Base-by-base conservation (phyloP, 2,888 invertebrate species). In the Agrilus biguttatus region DNA sequence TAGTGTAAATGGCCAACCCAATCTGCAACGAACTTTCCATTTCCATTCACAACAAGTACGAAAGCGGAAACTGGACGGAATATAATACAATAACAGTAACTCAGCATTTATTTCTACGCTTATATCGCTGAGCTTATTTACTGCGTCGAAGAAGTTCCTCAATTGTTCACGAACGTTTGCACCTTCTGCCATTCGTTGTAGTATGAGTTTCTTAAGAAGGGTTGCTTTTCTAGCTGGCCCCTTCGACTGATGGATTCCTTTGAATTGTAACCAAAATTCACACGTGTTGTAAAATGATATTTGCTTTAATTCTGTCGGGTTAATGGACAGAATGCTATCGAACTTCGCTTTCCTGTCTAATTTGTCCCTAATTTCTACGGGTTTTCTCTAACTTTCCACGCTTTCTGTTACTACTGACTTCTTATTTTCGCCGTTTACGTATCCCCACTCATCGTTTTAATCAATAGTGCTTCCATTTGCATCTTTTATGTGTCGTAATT, bases 211-310 rank as follows among this genome's bases (percentile, higher is more conserved):
- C 39, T 66, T 65, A 10, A 66, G 45, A 5, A 65, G 45, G 2
- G 58, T 61, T 0, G 63, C 64, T 44, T 65, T 65, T 21, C 58
- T 1, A 8, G 62, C 61, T 1, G 61, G 62, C 3, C 62, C 62
- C 34, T 51, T 53, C 10, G 61, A 64, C 45, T 60, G 54, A 37
- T 59, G 60, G 13, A 58, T 59, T 3, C 37, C 21, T 39, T 60
- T 46, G 13, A 66, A 49, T 43, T 54, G 62, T 3, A 47, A n/a
- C 65, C 63, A 66, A 14, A 62, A 47, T 8, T 56, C 55, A 4
- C 51, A 51, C 1, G 57, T 60, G 2, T 32, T 28, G 44, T 56
- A 62, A 19, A 49, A 43, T 28, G 55, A 54, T 2, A 61, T 44
- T 40, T 58, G 51, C 33, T 57, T 54, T 6, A 61, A 40, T 48